Base-by-base conservation (phyloP, 1,140 invertebrate genomes). In the Venturia canescens region DNA sequence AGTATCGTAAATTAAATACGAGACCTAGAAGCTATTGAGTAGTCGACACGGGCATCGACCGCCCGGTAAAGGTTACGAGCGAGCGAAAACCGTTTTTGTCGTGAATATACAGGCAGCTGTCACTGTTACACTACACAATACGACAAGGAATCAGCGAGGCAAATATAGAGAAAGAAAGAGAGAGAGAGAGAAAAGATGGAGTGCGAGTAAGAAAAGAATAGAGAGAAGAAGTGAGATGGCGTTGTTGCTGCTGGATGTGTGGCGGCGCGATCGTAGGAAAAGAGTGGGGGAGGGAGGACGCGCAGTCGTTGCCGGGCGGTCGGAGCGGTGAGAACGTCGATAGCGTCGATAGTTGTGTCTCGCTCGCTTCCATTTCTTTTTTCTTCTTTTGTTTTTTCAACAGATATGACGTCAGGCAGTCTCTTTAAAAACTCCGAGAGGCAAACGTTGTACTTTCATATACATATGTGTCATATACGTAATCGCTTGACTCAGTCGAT, bases 31-130 rank as follows among this genome's bases (percentile, higher is more conserved):
- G 83, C 80, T 81, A 84, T 84, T 80, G 80, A 82, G 83, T 84
- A 86, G 83, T 69, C 82, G 85, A 86, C 83, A 86, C 86, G 85
- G 86, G 82, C 84, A 87, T 86, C 86, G 86, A 87, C 84, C 86
- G 86, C 69, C 82, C 82, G 78, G 81, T 87, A 87, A 88, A 88
- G 87, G 87, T 88, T 88, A 87, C 86, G 85, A 84, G 82, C 86
- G 85, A 84, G 82, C 80, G 83, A 69, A 83, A 84, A 75, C 44
- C 60, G 77, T 83, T 80, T 80, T 75, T 57, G 60, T 70, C 66
- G 75, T 77, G 75, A 77, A 77, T 77, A 76, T 44, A 53, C 50
- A 53, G n/a, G 29, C 75, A 77, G 75, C 71, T 74, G 71, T 74
- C 71, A 53, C 48, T 71, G 69, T 23, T 71, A 38, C 18, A 38